phyloP scores from a whole-genome alignment of 2,113 vertebrate species.

The Pelmatolapia mariae region DNA sequence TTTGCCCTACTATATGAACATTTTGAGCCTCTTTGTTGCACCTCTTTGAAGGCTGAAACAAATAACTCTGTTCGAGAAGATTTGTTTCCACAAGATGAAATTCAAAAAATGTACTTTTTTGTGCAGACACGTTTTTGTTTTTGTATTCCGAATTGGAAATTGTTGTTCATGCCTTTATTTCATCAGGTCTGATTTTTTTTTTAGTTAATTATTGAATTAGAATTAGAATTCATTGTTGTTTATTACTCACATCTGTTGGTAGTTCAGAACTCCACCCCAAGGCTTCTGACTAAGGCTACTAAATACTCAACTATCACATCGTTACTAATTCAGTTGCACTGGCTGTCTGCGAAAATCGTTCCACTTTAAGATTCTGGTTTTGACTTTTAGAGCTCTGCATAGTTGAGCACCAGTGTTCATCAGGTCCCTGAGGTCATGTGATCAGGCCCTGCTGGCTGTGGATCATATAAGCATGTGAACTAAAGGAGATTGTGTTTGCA shows the following conservation, averaged over 20 bases:
- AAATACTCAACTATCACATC: background rate
- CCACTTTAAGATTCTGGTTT: background rate
- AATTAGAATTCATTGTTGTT: background rate
- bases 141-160: background rate
- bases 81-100: background rate
- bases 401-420: background rate
- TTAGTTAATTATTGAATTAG: background rate
- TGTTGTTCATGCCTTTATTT: background rate
- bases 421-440: background rate
- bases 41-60: background rate
- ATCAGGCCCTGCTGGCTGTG: background rate
- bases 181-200: background rate
- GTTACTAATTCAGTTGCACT: background rate
- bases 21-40: background rate
- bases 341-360: background rate
- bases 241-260: background rate
- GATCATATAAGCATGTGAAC: background rate
- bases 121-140: background rate
- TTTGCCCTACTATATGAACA: background rate
- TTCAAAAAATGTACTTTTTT: background rate
- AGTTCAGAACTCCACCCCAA: background rate
- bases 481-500: background rate
- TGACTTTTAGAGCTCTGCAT: background rate
- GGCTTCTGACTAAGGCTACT: background rate
- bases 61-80: background rate